Conservation (phyloP, 2,888 invertebrate species). For the Yponomeuta plumbellus region DNA sequence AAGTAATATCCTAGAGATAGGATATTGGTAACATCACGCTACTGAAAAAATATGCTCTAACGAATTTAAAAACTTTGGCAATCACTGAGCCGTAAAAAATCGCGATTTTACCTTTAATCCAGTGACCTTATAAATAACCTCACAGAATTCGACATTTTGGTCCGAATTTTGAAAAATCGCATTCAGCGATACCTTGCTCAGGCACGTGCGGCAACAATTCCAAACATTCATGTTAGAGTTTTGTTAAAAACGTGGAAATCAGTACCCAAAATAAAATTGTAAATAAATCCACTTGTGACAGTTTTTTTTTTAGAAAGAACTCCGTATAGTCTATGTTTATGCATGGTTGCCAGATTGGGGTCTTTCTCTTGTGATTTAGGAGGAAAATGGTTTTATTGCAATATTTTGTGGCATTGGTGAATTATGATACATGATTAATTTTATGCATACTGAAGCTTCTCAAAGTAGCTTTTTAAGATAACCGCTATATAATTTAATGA, state of each 20-base stretch:
- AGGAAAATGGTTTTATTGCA: too few species aligned
- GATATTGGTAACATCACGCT: not conserved
- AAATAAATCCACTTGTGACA: not conserved
- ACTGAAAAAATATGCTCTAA: too few species aligned
- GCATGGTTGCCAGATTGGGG: too few species aligned
- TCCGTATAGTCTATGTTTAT: too few species aligned
- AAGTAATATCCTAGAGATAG: not conserved
- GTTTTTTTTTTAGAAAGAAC: too few species aligned
- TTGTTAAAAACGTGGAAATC: not conserved
- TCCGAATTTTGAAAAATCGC: slow-evolving; percentile 39
- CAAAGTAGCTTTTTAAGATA: too few species aligned
- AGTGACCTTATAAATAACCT: slow-evolving; percentile 38
- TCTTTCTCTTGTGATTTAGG: too few species aligned
- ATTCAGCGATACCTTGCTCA: slow-evolving; percentile 38
- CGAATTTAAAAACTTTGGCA: too few species aligned
- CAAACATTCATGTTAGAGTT: slow-evolving; percentile 32
- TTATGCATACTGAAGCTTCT: too few species aligned
- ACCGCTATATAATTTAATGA: too few species aligned
- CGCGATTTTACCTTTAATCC: slow-evolving; percentile 47
- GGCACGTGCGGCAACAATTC: slow-evolving; percentile 55
- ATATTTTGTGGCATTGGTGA: too few species aligned
- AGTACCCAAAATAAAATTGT: not conserved
- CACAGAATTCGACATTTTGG: slow-evolving; percentile 41
- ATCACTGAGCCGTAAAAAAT: slow-evolving; percentile 19
- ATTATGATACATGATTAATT: too few species aligned